Base-by-base conservation (phyloP, 2,797 vertebrate species). In the Enteromius mattozi region DNA sequence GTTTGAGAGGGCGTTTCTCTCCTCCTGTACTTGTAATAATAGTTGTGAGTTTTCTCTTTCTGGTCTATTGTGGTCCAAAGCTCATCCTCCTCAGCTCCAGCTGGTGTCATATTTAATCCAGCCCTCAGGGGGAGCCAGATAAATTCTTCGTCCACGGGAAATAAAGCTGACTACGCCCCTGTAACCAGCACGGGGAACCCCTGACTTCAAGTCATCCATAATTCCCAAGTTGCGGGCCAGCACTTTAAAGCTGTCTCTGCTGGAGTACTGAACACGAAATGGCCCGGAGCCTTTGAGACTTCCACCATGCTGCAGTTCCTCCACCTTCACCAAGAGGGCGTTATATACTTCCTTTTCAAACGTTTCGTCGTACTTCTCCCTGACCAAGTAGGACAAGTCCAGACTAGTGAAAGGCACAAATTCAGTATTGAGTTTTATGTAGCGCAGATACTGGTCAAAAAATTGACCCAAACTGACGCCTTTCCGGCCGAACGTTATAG, bases 401-500 rank as follows among this genome's bases (percentile, higher is more conserved):
- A 93, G 90, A 59, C 92, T 95, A 83, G 96, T 96, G 88, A 99
- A 99, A 96, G 96, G 95, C 95, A 99, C 97, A 71, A 97, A 97
- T 75, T 96, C 95, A 88, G 96, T 95, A 91, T 98, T 99, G 30
- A 99, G 95, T 89, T 96, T 97, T 91, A 99, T 99, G 84, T 97
- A 98, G 75, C 97, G 97, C 24, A 99, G 90, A 84, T 99, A 98
- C 86, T 98, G 97, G 87, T 99, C 98, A 70, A 97, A 99, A 87
- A 99, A 99, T 45, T 99, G 98, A 85, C 98, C 97, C 21, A 98
- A 95, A 92, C 98, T 99, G 4, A 99, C 98, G 0, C 98, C 98
- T 68, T 97, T 97, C 0, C 97, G 93, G 21, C 98, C 97, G 8
- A 99, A 99, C 0, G 98, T 99, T 86, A 98, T 94, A 2, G 98